Percentiles rank a stretch among this genome's conserved stretches.
Evolutionary conservation across 2,888 invertebrate species (phyloP).

Genomic region (Clitarchus hookeri): DNA sequence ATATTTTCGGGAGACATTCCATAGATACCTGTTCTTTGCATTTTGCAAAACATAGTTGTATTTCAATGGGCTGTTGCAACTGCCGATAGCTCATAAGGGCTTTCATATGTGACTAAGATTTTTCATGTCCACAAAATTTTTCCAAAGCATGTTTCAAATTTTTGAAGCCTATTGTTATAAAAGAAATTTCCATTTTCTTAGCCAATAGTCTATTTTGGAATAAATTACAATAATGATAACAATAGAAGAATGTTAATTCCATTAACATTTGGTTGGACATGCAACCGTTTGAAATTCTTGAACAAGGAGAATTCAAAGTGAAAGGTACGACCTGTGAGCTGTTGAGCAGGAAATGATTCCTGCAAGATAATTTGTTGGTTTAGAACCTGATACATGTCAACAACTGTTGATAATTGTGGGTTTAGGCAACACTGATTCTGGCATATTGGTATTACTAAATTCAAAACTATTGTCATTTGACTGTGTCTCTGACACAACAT

Average conservation of each 20-base stretch:
- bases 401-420: background rate
- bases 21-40: background rate
- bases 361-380: background rate
- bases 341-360: background rate
- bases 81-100: background rate
- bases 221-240: background rate
- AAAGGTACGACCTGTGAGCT: background rate
- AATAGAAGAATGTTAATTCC: background rate
- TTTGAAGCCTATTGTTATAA: background rate
- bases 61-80: background rate
- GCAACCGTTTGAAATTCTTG: background rate
- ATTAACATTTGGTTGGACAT: background rate
- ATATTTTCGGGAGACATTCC: background rate
- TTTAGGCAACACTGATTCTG: background rate
- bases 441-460: background rate
- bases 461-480: background rate
- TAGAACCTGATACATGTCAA: background rate
- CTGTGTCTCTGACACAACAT: too few species aligned
- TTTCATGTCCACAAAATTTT: background rate
- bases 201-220: background rate
- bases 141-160: background rate
- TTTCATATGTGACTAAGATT: background rate
- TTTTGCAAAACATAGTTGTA: background rate
- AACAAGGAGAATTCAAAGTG: background rate
- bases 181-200: background rate